Percentiles rank a stretch among this genome's conserved stretches.
Conservation (phyloP, 2,113 vertebrate genomes). For the Grammomys dolichurus region DNA sequence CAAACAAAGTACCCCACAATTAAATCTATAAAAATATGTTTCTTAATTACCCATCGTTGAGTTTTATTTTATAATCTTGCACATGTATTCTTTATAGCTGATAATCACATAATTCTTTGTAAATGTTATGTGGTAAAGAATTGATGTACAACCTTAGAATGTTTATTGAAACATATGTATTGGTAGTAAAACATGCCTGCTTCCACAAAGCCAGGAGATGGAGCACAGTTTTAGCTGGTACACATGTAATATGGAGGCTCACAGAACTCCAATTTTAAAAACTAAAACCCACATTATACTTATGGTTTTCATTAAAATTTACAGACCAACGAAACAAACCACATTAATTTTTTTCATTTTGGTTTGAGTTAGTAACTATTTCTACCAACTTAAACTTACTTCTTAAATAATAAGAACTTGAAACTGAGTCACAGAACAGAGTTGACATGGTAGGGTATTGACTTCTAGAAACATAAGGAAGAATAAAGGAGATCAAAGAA, state of each 20-base stretch:
- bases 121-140: slow-evolving; percentile 84
- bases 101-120: slow-evolving; percentile 84
- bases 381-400: neutral
- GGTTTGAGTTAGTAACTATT: neutral
- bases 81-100: slow-evolving; percentile 81
- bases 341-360: neutral
- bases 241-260: slow-evolving; percentile 20
- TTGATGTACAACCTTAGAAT: slow-evolving; percentile 82
- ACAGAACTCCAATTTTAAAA: slow-evolving; percentile 67
- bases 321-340: neutral
- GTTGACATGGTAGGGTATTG: neutral
- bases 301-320: neutral
- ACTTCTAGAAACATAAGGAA: neutral
- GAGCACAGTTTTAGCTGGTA: slow-evolving; percentile 73
- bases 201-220: slow-evolving; percentile 66
- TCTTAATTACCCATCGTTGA: slow-evolving; percentile 82
- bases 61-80: slow-evolving; percentile 84
- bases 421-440: neutral
- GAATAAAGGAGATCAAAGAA: neutral
- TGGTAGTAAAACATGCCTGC: slow-evolving; percentile 80
- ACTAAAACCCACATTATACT: slow-evolving; percentile 39
- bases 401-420: neutral
- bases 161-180: slow-evolving; percentile 81
- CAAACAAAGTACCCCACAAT: slow-evolving; percentile 83
- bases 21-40: slow-evolving; percentile 82